A percentile compares a stretch with the other conserved stretches of the same genome.
Conservation (phyloP, 2,113 vertebrate genomes). For the Pseudonaja textilis region DNA sequence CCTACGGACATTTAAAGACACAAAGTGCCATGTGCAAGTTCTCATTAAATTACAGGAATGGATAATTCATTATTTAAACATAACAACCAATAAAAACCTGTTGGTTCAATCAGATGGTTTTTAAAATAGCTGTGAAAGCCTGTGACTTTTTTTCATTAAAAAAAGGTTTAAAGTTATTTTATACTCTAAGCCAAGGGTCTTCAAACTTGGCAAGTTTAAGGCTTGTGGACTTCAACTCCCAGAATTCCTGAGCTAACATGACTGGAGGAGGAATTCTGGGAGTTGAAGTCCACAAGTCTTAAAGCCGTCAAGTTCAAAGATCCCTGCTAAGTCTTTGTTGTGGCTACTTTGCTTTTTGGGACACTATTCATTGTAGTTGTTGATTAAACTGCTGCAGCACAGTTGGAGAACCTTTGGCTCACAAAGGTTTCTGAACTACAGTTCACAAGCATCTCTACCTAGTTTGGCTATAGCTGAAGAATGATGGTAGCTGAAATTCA, state of each 20-base stretch:
- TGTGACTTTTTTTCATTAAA: conserved; percentile 6
- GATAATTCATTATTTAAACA: conserved; percentile 13
- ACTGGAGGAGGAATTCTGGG: background rate
- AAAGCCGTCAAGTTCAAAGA: too few species aligned
- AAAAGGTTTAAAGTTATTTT: background rate
- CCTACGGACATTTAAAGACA: conserved; percentile 19
- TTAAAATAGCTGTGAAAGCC: background rate
- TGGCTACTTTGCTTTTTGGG: background rate
- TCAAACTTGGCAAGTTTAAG: too few species aligned
- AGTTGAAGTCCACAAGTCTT: background rate
- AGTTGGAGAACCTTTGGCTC: background rate
- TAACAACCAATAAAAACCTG: background rate
- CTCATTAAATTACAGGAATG: conserved; percentile 7
- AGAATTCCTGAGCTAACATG: background rate
- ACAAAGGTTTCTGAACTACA: background rate
- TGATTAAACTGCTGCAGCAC: background rate
- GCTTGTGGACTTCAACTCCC: too few species aligned
- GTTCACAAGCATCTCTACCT: background rate
- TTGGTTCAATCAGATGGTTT: conserved; percentile 20
- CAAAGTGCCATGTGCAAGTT: background rate
- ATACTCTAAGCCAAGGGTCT: background rate
- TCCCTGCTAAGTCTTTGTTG: too few species aligned
- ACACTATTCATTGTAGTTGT: background rate
- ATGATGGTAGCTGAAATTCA: background rate
- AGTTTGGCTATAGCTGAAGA: background rate